A percentile compares a stretch with the other conserved stretches of the same genome.
phyloP scores from a whole-genome alignment of 2,113 vertebrate genomes.

The Thoracochromis brauschi region DNA sequence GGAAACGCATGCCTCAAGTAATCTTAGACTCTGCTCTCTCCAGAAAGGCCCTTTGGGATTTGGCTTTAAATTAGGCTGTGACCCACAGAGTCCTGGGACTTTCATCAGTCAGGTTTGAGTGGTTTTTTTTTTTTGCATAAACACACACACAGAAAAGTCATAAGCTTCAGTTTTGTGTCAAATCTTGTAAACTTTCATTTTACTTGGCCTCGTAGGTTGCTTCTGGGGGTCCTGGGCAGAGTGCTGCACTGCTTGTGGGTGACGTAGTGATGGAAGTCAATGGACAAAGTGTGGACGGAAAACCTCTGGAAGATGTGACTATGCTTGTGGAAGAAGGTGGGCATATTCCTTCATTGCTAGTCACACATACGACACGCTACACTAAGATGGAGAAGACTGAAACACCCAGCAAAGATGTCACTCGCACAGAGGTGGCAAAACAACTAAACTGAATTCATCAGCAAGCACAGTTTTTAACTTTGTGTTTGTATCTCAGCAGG shows the following conservation, averaged over 20 bases:
- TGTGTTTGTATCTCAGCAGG: constrained; percentile 9
- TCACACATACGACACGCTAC: constrained; percentile 32
- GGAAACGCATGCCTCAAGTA: neutral
- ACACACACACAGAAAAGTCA: neutral
- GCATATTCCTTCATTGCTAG: constrained; percentile 36
- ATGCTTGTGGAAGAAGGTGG: constrained; percentile 55
- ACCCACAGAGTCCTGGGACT: constrained; percentile 37
- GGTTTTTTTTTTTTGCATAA: neutral
- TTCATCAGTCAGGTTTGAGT: constrained; percentile 70
- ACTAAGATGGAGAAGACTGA: neutral
- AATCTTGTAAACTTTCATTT: neutral
- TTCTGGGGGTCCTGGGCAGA: constrained; percentile 62
- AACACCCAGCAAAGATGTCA: neutral
- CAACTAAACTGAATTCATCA: neutral
- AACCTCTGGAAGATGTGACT: constrained; percentile 61
- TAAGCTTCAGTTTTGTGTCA: neutral
- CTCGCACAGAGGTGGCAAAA: constrained; percentile 25
- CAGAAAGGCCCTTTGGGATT: constrained; percentile 61
- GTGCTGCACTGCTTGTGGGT: constrained; percentile 65
- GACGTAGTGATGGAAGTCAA: constrained; percentile 76
- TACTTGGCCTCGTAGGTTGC: constrained; percentile 54
- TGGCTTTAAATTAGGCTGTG: constrained; percentile 65
- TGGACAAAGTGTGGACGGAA: constrained; percentile 65
- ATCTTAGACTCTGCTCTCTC: constrained; percentile 46
- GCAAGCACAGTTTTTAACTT: neutral